Evolutionary conservation across 2,888 invertebrate genomes (phyloP).

Genomic region (Zygogramma bicolorata): DNA sequence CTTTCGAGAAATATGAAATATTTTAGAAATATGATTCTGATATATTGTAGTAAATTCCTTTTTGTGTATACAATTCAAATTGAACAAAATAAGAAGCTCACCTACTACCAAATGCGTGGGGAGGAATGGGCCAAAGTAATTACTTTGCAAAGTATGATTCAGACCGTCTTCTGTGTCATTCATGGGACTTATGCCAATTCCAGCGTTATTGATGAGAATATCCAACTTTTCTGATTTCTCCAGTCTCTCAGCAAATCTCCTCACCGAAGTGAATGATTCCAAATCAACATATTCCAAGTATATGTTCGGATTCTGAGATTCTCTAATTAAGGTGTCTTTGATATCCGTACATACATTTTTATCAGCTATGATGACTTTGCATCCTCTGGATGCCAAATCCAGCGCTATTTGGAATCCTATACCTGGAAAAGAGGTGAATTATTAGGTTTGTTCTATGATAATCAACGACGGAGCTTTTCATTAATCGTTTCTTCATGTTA

Average conservation of each 20-base stretch:
- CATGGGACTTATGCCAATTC: conserved; percentile 70
- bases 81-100: too few relatives aligned
- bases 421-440: conserved; percentile 58
- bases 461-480: too few relatives aligned
- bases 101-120: conserved; percentile 75
- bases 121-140: conserved; percentile 79
- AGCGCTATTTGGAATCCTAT: conserved; percentile 66
- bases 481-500: too few relatives aligned
- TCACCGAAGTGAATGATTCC: conserved; percentile 69
- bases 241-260: conserved; percentile 73
- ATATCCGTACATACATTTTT: conserved; percentile 50
- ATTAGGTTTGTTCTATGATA: too few relatives aligned
- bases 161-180: conserved; percentile 70
- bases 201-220: conserved; percentile 76
- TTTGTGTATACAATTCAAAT: too few relatives aligned
- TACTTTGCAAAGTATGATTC: conserved; percentile 74
- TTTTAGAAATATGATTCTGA: too few relatives aligned
- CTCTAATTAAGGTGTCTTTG: conserved; percentile 52
- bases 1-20: too few relatives aligned
- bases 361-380: conserved; percentile 70
- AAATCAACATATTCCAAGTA: conserved; percentile 68
- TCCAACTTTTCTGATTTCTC: conserved; percentile 71
- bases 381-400: conserved; percentile 67
- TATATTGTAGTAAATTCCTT: too few relatives aligned
- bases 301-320: conserved; percentile 60